These are phyloP conservation scores for Papilio demoleus DNA, from an alignment of 2,888 invertebrate genomes.

Conservation along the genomic window DNA sequence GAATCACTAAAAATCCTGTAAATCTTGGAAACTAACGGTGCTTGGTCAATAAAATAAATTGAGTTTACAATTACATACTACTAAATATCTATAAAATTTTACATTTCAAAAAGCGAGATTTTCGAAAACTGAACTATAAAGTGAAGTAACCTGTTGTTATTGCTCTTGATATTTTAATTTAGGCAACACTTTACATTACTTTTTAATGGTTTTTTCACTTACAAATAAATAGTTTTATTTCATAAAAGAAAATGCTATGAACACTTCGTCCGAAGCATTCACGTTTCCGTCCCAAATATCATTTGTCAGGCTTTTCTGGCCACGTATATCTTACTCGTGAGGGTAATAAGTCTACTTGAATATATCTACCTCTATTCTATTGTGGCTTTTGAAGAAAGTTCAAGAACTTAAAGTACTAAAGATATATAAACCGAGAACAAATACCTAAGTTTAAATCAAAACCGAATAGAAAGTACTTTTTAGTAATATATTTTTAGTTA, in stretches of 20 bases:
- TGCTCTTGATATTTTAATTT: too few species aligned
- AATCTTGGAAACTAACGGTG: too few species aligned
- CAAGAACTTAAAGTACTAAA: neutral
- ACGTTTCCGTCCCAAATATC: slow-evolving; percentile 55
- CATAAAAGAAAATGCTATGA: slow-evolving; percentile 27
- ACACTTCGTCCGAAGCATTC: slow-evolving; percentile 41
- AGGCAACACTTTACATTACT: neutral
- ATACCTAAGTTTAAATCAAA: too few species aligned
- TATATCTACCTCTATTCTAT: slow-evolving; percentile 21
- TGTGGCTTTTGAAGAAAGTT: slow-evolving; percentile 15
- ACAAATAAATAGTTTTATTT: slow-evolving; percentile 27
- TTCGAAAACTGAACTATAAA: too few species aligned
- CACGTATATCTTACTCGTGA: slow-evolving; percentile 36
- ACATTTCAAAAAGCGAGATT: too few species aligned
- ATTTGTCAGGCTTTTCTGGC: slow-evolving; percentile 63
- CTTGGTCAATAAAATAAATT: too few species aligned
- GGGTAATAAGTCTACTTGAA: slow-evolving; percentile 36
- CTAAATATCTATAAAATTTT: too few species aligned
- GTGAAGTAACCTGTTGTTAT: too few species aligned
- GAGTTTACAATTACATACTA: too few species aligned
- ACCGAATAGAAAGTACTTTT: too few species aligned
- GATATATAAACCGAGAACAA: neutral
- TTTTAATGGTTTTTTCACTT: slow-evolving; percentile 1
- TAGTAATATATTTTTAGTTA: too few species aligned
- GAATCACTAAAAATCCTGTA: too few species aligned